Evolutionary conservation across 2,113 vertebrate species (phyloP).

Genomic region (Nanorana parkeri): DNA sequence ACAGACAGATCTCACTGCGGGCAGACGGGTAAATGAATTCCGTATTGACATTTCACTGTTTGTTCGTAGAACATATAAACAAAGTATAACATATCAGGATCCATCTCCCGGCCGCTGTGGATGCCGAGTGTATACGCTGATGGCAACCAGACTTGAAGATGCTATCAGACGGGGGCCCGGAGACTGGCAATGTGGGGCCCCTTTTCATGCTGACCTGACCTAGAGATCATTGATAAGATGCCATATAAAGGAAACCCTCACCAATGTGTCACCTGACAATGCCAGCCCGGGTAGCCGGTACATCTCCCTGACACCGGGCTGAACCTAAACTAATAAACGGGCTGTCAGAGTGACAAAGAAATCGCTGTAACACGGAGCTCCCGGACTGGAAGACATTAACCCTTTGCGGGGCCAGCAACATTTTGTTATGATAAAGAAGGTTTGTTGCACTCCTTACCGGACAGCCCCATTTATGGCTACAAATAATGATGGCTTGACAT

Average conservation of each 20-base stretch:
- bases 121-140: background rate
- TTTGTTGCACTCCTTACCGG: too few relatives aligned
- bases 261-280: background rate
- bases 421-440: too few relatives aligned
- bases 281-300: constrained; percentile 21
- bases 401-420: background rate
- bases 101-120: background rate
- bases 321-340: constrained; percentile 41
- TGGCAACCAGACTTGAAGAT: constrained; percentile 31
- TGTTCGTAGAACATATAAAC: background rate
- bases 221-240: constrained; percentile 15
- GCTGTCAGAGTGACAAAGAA: background rate
- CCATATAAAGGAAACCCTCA: background rate
- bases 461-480: too few relatives aligned
- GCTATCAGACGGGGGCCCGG: constrained; percentile 19
- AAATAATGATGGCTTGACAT: too few relatives aligned
- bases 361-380: background rate
- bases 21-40: too few relatives aligned
- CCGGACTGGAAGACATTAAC: constrained; percentile 6
- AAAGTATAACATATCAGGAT: background rate
- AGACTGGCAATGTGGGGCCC: background rate
- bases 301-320: constrained; percentile 17
- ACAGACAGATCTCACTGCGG: too few relatives aligned
- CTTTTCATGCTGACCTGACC: constrained; percentile 7
- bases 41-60: background rate